Percentiles rank a stretch among this genome's conserved stretches.
These are phyloP conservation scores for Neelides sp. DNA, from an alignment of 1,140 invertebrate species.

Conservation along the genomic window DNA sequence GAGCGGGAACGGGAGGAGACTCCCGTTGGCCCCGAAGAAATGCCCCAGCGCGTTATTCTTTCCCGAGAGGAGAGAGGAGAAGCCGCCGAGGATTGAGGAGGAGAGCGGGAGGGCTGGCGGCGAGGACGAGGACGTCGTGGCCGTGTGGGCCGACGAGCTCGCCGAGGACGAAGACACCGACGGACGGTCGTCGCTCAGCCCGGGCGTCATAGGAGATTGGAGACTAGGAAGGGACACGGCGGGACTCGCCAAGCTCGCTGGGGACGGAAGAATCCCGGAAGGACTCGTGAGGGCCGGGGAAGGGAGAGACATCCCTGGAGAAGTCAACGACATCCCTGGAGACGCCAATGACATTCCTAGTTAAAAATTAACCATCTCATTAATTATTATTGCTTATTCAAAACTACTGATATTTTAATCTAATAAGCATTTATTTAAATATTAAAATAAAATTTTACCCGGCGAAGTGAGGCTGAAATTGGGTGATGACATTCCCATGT, in stretches of 20 bases:
- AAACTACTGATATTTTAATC: no score
- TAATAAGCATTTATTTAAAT: not conserved
- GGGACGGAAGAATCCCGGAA: slow-evolving; percentile 29
- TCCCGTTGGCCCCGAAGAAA: slow-evolving; percentile 18
- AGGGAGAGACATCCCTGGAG: slow-evolving; percentile 40
- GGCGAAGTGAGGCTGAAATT: slow-evolving; percentile 44
- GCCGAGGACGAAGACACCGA: slow-evolving; percentile 23
- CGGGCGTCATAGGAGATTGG: slow-evolving; percentile 30
- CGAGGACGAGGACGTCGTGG: slow-evolving; percentile 19
- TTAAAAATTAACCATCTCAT: not conserved
- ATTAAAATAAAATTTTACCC: slow-evolving; percentile 13
- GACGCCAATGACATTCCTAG: slow-evolving; percentile 42
- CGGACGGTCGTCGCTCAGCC: slow-evolving; percentile 24
- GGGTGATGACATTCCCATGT: slow-evolving; percentile 32
- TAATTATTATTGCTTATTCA: not conserved
- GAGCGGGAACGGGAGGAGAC: slow-evolving; percentile 13
- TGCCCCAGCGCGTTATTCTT: slow-evolving; percentile 12
- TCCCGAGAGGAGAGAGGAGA: slow-evolving; percentile 16
- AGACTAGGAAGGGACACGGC: slow-evolving; percentile 39
- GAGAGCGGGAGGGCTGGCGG: slow-evolving; percentile 10
- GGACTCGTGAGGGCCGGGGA: slow-evolving; percentile 32
- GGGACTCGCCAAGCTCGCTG: slow-evolving; percentile 37
- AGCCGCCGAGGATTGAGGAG: slow-evolving; percentile 22
- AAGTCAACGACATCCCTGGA: slow-evolving; percentile 47
- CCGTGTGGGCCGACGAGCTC: slow-evolving; percentile 26